Conservation (phyloP, 1,140 invertebrate species). For the Bombus terrestris region DNA sequence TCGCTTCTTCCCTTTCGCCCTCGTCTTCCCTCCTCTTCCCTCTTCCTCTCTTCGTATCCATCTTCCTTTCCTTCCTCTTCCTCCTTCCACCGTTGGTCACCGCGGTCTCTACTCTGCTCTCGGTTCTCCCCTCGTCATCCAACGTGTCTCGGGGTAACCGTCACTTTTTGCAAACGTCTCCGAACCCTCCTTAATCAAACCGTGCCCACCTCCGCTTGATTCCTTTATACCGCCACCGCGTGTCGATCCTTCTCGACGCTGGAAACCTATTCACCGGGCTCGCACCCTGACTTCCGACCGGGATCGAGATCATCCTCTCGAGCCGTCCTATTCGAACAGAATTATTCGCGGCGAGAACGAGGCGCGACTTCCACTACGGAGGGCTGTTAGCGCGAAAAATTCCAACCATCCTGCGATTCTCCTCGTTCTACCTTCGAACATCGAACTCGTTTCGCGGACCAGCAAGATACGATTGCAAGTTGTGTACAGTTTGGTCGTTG, state of each 20-base stretch:
- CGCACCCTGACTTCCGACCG: constrained; percentile 8
- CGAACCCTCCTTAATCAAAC: constrained; percentile 76
- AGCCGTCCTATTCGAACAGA: not conserved
- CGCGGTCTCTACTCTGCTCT: constrained; percentile 37
- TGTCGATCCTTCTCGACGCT: constrained; percentile 41
- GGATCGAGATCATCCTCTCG: not conserved
- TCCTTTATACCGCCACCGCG: constrained; percentile 49
- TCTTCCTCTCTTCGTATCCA: not conserved
- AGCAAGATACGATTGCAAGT: not conserved
- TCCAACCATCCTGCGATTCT: not conserved
- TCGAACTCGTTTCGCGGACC: not conserved
- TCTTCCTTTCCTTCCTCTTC: not conserved
- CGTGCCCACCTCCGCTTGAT: constrained; percentile 69
- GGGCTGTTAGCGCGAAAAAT: constrained; percentile 8
- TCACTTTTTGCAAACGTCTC: constrained; percentile 76
- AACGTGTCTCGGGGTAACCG: constrained; percentile 65
- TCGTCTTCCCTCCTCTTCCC: constrained; percentile 39
- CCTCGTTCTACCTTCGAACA: not conserved
- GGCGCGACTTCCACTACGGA: not conserved
- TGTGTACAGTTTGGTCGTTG: too few species aligned
- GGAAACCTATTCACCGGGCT: constrained; percentile 45
- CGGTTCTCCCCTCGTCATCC: constrained; percentile 57
- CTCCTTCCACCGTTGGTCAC: constrained; percentile 25
- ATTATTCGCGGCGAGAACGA: too few species aligned
- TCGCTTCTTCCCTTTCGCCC: constrained; percentile 23